Percentiles rank a stretch among this genome's conserved stretches.
Conservation (phyloP, 1,140 invertebrate genomes). For the Pseudomyrmex flavicornis region DNA sequence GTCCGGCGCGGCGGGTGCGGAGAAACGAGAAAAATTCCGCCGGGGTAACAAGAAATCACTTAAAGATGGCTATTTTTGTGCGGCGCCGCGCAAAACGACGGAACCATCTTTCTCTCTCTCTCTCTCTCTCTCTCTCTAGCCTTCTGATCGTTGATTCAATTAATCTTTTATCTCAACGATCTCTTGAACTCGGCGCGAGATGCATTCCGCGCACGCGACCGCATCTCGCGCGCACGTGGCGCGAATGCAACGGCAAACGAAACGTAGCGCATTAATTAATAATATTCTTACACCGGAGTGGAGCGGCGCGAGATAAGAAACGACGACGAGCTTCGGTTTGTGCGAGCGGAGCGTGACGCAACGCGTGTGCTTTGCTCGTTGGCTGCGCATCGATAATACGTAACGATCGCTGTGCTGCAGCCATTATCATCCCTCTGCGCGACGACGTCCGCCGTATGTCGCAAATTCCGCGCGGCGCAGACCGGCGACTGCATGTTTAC, state of each 20-base stretch:
- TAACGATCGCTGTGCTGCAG: conserved; percentile 49
- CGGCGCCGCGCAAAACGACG: not conserved
- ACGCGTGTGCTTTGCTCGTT: conserved; percentile 11
- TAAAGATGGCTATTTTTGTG: conserved; percentile 43
- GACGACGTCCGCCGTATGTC: conserved; percentile 43
- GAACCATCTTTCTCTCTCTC: not conserved
- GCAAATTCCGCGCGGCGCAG: conserved; percentile 41
- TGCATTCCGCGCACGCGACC: conserved; percentile 15
- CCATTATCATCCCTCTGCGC: conserved; percentile 32
- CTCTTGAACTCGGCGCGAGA: conserved; percentile 4
- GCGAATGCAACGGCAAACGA: conserved; percentile 31
- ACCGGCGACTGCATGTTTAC: conserved; percentile 52
- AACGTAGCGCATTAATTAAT: conserved; percentile 47
- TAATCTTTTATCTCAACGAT: conserved; percentile 37
- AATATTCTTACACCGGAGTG: conserved; percentile 11
- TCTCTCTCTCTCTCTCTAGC: too few species aligned
- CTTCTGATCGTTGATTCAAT: conserved; percentile 21
- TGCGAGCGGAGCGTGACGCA: not conserved
- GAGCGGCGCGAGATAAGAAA: not conserved
- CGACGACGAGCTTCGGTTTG: not conserved
- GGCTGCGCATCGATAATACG: conserved; percentile 37
- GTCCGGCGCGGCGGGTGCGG: not conserved
- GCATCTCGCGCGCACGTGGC: conserved; percentile 17
- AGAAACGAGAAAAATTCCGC: too few species aligned
- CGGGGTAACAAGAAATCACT: conserved; percentile 49